Base-by-base conservation (phyloP, 2,113 vertebrate species). In the Lasiurus borealis region DNA sequence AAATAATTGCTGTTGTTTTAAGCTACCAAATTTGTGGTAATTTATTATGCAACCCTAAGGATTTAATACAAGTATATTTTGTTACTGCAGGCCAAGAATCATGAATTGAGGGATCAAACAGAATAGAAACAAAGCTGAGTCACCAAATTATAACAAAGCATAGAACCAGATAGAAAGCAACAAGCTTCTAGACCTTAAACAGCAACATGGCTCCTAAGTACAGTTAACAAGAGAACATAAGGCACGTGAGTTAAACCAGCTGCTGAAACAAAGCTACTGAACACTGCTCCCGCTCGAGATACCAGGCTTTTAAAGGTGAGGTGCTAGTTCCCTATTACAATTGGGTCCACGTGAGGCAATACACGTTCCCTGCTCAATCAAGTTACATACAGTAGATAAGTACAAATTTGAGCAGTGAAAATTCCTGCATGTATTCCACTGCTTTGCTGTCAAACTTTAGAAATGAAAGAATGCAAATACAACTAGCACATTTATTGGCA, bases 71-170 rank as follows among this genome's bases (percentile, higher is more conserved):
- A 68, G 18, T 27, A 15, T 31, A 44, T 86, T 87, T 90, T 90
- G 21, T 87, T 78, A 66, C 15, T 78, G 27, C 9, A 44, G 71
- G 29, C 66, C 91, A 69, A 95, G 77, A 84, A 48, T 62, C 4
- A 27, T 36, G 80, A 72, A 50, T 31, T 25, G 8, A 36, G 62
- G 57, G 27, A 57, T 84, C 36, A 85, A 66, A 88, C n/a, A 59
- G 72, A 88, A 34, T 25, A 87, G 83, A 91, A 80, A 73, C 14
- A 73, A 91, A 52, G 9, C 75, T 68, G 46, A 66, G 34, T 59
- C 71, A 84, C 27, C 25, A 68, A 75, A 84, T 84, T 84, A 66
- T 10, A 93, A 62, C 31, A 87, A 85, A 92, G 89, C 40, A 68
- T 82, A 50, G 64, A 84, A 59, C 29, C 40, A 69, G n/a, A 59